phyloP scores from a whole-genome alignment of 2,888 invertebrate genomes.

The Xylocampa areola region DNA sequence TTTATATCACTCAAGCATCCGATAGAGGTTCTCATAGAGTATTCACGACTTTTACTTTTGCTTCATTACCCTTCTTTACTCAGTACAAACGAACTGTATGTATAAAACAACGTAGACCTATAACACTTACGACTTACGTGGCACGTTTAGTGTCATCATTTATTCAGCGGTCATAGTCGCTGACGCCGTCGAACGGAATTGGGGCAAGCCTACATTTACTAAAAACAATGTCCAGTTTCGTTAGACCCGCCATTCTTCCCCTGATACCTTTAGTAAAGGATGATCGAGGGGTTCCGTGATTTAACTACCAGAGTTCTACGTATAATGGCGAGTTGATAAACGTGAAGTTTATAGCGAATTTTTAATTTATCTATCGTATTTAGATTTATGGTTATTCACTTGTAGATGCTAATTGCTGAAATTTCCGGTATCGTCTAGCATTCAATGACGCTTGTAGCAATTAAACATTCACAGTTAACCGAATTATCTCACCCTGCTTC shows the following conservation, averaged over 20 bases:
- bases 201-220: constrained; percentile 58
- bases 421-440: constrained; percentile 33
- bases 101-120: constrained; percentile 31
- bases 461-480: constrained; percentile 53
- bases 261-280: constrained; percentile 5
- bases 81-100: constrained; percentile 32
- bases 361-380: constrained; percentile 32
- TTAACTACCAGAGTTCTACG: constrained; percentile 23
- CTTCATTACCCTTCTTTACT: constrained; percentile 22
- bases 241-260: constrained; percentile 37
- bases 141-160: constrained; percentile 55
- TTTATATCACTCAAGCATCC: constrained; percentile 20
- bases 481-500: constrained; percentile 25
- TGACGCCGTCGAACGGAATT: constrained; percentile 59
- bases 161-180: constrained; percentile 57
- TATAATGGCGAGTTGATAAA: constrained; percentile 19
- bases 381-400: constrained; percentile 40
- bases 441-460: constrained; percentile 41
- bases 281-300: constrained; percentile 4
- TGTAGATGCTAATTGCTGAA: constrained; percentile 46
- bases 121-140: constrained; percentile 42
- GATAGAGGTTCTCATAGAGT: constrained; percentile 15
- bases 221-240: constrained; percentile 52
- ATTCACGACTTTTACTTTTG: constrained; percentile 50
- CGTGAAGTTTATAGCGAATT: constrained; percentile 25